Percentiles rank a stretch among this genome's conserved stretches.
Evolutionary conservation across 2,888 invertebrate genomes (phyloP).

Genomic region (Rotaria macrura): DNA sequence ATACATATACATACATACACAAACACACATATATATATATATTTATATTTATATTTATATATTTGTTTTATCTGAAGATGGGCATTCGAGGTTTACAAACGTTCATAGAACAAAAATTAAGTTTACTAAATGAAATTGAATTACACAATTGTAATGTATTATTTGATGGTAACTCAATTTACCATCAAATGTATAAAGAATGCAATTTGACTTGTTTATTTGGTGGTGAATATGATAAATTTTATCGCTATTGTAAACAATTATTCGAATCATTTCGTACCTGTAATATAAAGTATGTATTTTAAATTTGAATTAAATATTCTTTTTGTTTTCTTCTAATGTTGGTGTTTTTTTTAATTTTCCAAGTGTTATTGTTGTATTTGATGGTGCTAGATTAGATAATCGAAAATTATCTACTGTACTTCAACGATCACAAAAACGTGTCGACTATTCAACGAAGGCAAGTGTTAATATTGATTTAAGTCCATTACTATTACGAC

Average conservation of each 20-base stretch:
- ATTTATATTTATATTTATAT: background rate
- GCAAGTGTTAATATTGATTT: background rate
- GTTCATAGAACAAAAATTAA: conserved; percentile 13
- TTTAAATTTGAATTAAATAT: background rate
- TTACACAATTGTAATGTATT: conserved; percentile 18
- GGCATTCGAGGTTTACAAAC: conserved; percentile 11
- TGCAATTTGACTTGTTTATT: background rate
- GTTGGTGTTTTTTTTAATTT: background rate
- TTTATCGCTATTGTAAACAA: conserved; percentile 2
- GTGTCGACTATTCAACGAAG: conserved; percentile 2
- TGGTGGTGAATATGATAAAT: conserved; percentile 17
- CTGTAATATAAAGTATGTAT: background rate
- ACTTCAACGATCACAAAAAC: background rate
- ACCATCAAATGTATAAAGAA: conserved; percentile 17
- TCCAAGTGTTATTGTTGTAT: background rate
- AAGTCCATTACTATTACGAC: conserved; percentile 4
- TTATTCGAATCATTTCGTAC: background rate
- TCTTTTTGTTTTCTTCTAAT: background rate
- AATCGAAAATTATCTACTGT: background rate
- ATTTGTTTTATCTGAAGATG: background rate
- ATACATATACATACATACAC: background rate
- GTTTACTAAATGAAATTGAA: conserved; percentile 10
- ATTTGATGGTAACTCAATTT: conserved; percentile 16
- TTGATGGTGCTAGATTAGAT: conserved; percentile 8
- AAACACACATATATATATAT: too few relatives aligned